Base-by-base conservation (phyloP, 30 jellyfish, hydroid and myxozoan genomes). In the Catostylus mosaicus region DNA sequence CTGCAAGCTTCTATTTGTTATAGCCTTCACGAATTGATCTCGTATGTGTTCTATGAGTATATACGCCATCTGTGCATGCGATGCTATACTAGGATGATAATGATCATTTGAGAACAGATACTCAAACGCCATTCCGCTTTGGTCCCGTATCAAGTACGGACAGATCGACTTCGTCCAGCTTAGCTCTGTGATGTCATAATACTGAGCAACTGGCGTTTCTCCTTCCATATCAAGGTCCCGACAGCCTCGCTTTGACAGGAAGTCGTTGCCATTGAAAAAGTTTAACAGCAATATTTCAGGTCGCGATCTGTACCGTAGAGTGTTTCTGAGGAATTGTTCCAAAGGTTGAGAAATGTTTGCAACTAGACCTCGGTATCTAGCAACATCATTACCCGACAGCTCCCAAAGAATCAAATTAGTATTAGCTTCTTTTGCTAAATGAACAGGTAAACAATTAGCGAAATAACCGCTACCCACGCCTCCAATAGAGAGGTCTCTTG, bases 61-160 rank as follows among this genome's bases (percentile, higher is more conserved):
- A 26, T 76, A 87, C 18, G 96, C 91, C 96, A 87, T 87, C 51
- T 87, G 96, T 51, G 96, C 96, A 67, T 87, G 96, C 33, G 90
- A 91, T 1, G 90, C 59, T 14, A 87, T 67, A 34, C 91, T 77
- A 29, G 96, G 96, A 26, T 87, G 96, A 26, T 47, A 69, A 40
- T 64, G 78, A 46, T 87, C 96, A 31, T 73, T 75, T 19, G 96
- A 64, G 75, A 87, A 87, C n/a, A 87, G 75, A 52, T 87, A 87
- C 35, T 78, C 80, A 47, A 87, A 87, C 29, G 96, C 85, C 77
- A 76, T 60, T 8, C 96, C 96, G 54, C 90, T 80, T 56, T 87
- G 82, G 63, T 87, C 96, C 6, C 85, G 75, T 18, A 61, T 69
- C 78, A 87, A 73, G 38, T 72, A 87, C 48, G 90, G 90, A 34